Conservation (phyloP, 1,140 invertebrate genomes). For the Paramacrobiotus metropolitanus region DNA sequence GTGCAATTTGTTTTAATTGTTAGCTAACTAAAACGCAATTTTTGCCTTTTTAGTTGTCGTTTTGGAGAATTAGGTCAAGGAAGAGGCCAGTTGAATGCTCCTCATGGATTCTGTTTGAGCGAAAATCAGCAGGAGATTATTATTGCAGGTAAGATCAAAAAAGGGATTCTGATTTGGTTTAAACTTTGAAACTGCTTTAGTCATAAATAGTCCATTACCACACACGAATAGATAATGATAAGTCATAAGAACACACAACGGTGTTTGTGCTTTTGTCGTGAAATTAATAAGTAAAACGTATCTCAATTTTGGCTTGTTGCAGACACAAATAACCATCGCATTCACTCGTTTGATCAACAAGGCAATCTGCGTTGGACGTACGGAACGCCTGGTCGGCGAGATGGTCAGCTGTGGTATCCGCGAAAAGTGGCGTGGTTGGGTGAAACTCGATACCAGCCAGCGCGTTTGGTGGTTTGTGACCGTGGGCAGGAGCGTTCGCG, state of each 20-base stretch:
- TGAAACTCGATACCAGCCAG: no score
- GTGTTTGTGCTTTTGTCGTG: not conserved
- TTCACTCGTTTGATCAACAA: conserved; percentile 73
- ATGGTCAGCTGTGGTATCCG: conserved; percentile 87
- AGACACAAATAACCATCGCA: conserved; percentile 84
- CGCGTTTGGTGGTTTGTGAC: conserved; percentile 84
- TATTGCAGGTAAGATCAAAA: conserved; percentile 23
- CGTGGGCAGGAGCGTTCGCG: conserved; percentile 78
- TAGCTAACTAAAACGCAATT: no score
- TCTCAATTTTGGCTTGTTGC: conserved; percentile 28
- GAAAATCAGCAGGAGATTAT: conserved; percentile 70
- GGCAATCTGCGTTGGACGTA: conserved; percentile 69
- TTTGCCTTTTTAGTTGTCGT: conserved; percentile 40
- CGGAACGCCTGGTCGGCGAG: conserved; percentile 67
- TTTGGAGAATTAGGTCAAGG: conserved; percentile 73
- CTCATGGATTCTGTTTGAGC: conserved; percentile 84
- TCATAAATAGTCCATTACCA: no score
- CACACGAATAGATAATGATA: no score
- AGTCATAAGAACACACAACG: no score
- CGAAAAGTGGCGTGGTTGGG: conserved; percentile 79
- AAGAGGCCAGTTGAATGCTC: conserved; percentile 81
- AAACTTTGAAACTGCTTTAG: no score
- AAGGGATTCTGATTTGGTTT: no score
- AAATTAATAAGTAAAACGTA: not conserved
- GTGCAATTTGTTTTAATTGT: no score